Conservation (phyloP, 2,113 vertebrate species). For the Heliornis fulica region DNA sequence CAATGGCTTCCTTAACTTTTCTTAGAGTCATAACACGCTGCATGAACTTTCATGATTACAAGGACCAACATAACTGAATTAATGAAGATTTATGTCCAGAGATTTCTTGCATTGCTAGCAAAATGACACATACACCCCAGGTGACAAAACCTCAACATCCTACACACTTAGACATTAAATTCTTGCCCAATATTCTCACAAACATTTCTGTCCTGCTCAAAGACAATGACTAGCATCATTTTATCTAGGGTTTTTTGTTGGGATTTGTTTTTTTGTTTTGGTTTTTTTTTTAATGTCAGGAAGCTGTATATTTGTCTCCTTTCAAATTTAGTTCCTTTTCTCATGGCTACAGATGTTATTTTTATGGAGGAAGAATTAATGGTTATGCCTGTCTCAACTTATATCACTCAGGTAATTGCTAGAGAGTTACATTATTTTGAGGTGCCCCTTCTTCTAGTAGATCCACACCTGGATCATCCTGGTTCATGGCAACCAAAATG, state of each 20-base stretch:
- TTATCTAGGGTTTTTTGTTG: too few species aligned
- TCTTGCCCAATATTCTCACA: neutral
- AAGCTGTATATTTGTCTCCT: neutral
- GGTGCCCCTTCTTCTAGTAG: neutral
- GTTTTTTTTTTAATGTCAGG: too few species aligned
- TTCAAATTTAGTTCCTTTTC: neutral
- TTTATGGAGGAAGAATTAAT: neutral
- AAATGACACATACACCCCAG: neutral
- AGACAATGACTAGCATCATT: neutral
- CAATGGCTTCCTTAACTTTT: neutral
- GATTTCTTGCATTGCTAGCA: neutral
- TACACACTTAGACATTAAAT: neutral
- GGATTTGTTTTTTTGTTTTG: too few species aligned
- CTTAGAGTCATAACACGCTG: neutral
- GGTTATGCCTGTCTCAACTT: neutral
- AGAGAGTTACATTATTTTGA: neutral
- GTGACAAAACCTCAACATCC: neutral
- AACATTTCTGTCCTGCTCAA: neutral
- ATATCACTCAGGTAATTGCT: neutral
- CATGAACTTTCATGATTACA: neutral
- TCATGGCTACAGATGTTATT: neutral
- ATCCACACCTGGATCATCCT: neutral
- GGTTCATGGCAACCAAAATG: neutral
- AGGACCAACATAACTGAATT: neutral
- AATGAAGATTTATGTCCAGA: neutral